Evolutionary conservation across 2,113 vertebrate genomes (phyloP).

Genomic region (Zosterops pallidus): DNA sequence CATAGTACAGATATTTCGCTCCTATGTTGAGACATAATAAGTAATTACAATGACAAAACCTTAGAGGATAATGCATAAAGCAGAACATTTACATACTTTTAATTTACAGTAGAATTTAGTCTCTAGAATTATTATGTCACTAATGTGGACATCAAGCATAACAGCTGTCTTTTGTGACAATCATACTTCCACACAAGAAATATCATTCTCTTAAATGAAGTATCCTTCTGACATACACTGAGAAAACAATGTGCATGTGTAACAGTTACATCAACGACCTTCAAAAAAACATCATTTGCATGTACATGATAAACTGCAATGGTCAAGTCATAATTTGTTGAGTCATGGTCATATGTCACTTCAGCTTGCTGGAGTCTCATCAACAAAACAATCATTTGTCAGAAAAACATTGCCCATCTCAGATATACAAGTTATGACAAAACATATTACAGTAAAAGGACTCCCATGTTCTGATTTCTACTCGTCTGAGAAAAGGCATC

Average conservation of each 20-base stretch:
- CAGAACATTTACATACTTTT: neutral
- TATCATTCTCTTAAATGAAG: neutral
- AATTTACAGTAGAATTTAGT: neutral
- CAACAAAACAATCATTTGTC: neutral
- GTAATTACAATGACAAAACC: neutral
- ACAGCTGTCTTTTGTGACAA: neutral
- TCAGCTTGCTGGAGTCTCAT: neutral
- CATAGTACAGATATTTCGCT: neutral
- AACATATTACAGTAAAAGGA: neutral
- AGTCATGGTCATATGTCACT: neutral
- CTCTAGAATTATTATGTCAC: neutral
- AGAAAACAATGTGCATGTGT: neutral
- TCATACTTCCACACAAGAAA: neutral
- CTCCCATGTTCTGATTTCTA: neutral
- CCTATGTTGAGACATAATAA: neutral
- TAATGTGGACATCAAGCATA: neutral
- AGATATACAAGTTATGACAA: neutral
- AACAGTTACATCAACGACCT: neutral
- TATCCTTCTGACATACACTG: neutral
- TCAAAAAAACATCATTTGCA: neutral
- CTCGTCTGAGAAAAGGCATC: neutral
- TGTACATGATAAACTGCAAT: neutral
- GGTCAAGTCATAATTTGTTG: neutral
- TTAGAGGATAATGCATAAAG: neutral
- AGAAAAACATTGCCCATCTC: neutral